phyloP scores from a whole-genome alignment of 2,888 invertebrate genomes.

The Chirona hameri region DNA sequence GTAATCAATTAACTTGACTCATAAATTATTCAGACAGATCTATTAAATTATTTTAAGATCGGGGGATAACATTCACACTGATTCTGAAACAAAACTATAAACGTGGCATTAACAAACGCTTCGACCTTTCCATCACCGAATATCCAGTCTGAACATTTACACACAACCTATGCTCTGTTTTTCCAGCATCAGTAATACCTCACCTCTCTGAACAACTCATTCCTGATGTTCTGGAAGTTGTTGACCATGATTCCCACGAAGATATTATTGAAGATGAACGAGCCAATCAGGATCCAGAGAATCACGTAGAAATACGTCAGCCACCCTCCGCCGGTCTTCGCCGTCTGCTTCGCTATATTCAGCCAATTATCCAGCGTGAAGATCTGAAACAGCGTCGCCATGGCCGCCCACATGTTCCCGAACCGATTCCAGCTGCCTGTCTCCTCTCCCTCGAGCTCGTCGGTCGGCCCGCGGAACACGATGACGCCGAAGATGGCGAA shows the following conservation, averaged over 20 bases:
- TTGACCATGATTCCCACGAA: constrained; percentile 42
- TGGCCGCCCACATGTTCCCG: constrained; percentile 38
- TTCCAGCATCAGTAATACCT: too few species aligned
- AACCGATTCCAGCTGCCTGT: constrained; percentile 11
- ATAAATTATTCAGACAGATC: too few species aligned
- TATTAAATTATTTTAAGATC: too few species aligned
- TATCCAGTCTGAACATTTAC: too few species aligned
- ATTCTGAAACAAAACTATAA: too few species aligned
- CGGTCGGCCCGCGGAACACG: constrained; percentile 34
- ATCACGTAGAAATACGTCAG: constrained; percentile 38
- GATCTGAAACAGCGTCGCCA: constrained; percentile 41
- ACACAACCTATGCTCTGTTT: too few species aligned
- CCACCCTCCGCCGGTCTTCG: constrained; percentile 31
- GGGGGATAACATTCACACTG: too few species aligned
- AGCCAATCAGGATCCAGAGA: constrained; percentile 41
- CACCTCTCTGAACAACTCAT: not conserved
- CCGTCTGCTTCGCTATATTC: constrained; percentile 37
- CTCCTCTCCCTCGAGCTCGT: not conserved
- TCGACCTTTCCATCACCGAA: too few species aligned
- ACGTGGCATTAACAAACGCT: too few species aligned
- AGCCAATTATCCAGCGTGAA: constrained; percentile 42
- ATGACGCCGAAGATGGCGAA: constrained; percentile 22
- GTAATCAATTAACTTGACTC: too few species aligned
- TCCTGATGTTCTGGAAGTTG: constrained; percentile 41
- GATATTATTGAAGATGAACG: constrained; percentile 41